These are phyloP conservation scores for Chironomus striatipennis DNA, from an alignment of 1,140 invertebrate species.

Conservation along the genomic window DNA sequence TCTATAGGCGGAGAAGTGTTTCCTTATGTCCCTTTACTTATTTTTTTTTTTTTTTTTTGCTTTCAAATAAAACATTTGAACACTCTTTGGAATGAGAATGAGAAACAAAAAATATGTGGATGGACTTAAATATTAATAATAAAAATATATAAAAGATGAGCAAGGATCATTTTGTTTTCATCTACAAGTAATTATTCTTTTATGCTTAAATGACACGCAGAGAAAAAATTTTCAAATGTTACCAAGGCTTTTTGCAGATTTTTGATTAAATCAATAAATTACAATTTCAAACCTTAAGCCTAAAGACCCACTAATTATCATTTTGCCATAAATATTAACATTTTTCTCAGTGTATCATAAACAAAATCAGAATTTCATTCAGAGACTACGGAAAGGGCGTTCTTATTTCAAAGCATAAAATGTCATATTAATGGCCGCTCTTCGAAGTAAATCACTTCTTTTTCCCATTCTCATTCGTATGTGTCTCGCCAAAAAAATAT, in stretches of 20 bases:
- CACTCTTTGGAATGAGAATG: neutral
- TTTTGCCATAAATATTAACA: neutral
- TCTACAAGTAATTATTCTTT: constrained; percentile 5
- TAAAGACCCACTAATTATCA: no score
- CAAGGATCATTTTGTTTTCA: neutral
- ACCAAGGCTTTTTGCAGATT: no score
- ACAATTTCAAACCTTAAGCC: no score
- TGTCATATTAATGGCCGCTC: constrained; percentile 19
- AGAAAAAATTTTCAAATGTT: no score
- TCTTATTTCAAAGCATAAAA: constrained; percentile 22
- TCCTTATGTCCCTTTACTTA: neutral
- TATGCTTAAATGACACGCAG: no score
- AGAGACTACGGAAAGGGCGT: neutral
- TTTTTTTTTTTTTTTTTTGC: neutral
- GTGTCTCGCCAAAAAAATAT: neutral
- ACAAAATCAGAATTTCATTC: neutral
- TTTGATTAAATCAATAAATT: no score
- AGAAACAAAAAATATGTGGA: neutral
- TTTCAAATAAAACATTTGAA: neutral
- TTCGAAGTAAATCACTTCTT: constrained; percentile 19
- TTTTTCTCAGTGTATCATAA: neutral
- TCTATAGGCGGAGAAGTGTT: constrained; percentile 17
- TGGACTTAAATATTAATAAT: neutral
- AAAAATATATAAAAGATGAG: neutral
- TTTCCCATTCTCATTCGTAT: constrained; percentile 9